Conservation (phyloP, 2,888 invertebrate genomes). For the Acleris cristana region DNA sequence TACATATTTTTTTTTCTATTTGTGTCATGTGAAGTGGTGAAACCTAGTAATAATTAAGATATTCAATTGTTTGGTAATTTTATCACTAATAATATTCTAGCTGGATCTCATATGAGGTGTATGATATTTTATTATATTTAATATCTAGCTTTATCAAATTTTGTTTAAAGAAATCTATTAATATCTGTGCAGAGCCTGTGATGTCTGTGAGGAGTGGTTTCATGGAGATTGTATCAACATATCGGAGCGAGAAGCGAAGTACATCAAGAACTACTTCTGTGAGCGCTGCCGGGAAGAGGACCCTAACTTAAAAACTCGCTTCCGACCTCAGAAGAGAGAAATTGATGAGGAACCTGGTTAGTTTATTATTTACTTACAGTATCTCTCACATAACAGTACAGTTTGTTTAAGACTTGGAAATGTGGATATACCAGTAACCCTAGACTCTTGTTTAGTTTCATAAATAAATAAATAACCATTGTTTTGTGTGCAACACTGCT, state of each 20-base stretch:
- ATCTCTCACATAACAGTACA: too few relatives aligned
- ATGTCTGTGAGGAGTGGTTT: constrained; percentile 99
- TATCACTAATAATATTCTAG: too few relatives aligned
- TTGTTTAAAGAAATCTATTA: not conserved
- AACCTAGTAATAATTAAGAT: too few relatives aligned
- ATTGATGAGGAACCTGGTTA: constrained; percentile 71
- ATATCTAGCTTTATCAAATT: not conserved
- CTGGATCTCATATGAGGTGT: too few relatives aligned
- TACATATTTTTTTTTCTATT: too few relatives aligned
- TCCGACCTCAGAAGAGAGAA: constrained; percentile 78
- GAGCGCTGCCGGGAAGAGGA: constrained; percentile 93
- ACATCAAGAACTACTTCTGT: constrained; percentile 97
- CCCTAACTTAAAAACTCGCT: constrained; percentile 87
- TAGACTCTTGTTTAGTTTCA: too few relatives aligned
- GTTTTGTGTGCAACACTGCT: too few relatives aligned
- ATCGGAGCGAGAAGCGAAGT: constrained; percentile 95
- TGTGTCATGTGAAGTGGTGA: too few relatives aligned
- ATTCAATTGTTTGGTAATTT: too few relatives aligned
- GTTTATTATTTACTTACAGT: not conserved
- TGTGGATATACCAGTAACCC: not conserved
- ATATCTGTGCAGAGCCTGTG: constrained; percentile 90
- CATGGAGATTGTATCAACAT: constrained; percentile 99
- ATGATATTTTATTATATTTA: too few relatives aligned
- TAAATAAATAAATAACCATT: too few relatives aligned
- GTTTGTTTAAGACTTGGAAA: not conserved